Percentiles rank a stretch among this genome's conserved stretches.
Conservation (phyloP, 2,797 vertebrate species). For the Sitta carolinensis region DNA sequence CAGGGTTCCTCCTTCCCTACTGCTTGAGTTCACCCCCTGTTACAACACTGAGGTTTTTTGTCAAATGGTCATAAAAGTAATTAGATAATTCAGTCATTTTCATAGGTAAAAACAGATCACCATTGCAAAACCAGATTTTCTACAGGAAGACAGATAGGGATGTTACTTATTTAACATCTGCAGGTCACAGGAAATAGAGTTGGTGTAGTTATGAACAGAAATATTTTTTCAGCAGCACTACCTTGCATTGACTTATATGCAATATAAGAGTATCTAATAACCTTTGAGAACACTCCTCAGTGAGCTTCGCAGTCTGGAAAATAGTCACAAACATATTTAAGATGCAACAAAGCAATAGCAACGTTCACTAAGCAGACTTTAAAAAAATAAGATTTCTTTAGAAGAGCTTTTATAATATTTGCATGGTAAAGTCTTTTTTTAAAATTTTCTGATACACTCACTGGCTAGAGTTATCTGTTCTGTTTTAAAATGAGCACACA, state of each 20-base stretch:
- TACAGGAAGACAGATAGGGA: neutral
- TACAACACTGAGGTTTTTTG: rapidly evolving
- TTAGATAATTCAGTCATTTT: neutral
- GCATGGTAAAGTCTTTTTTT: neutral
- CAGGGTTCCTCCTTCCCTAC: neutral
- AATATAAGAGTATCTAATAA: neutral
- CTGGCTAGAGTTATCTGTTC: neutral
- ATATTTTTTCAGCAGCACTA: neutral
- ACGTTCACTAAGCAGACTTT: neutral
- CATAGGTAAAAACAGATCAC: neutral
- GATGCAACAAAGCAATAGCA: neutral
- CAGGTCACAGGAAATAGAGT: neutral
- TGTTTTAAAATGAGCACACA: neutral
- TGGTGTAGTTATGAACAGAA: neutral
- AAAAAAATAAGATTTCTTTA: neutral
- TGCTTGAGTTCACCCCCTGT: neutral
- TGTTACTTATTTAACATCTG: neutral
- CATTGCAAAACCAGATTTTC: neutral
- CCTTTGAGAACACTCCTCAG: neutral
- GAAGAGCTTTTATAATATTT: neutral
- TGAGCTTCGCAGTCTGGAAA: neutral
- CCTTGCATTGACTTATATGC: neutral
- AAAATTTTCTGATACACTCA: neutral
- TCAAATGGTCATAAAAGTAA: rapidly evolving
- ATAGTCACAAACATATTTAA: neutral